Evolutionary conservation across 1,140 invertebrate genomes (phyloP), one percentile per base, ranked within the genome.

Genomic region (Colletes latitarsis): DNA sequence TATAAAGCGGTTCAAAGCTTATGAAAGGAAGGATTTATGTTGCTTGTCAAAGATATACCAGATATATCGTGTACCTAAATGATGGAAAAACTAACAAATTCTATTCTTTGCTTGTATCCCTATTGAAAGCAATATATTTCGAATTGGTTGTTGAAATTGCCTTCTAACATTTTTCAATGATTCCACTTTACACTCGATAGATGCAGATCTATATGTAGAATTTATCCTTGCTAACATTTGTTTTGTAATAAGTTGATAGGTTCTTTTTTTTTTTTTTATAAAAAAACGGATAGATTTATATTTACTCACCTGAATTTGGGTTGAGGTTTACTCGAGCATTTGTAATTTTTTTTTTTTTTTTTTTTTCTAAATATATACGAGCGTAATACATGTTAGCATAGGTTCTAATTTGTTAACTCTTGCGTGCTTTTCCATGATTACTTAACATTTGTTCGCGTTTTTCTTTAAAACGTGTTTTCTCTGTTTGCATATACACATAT

Each of bases 271-370:
- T 30, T 84, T 77, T 53, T 46, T 46, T 46, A 8, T 46, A 46
- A 89, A 89, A 89, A 86, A 90, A 92, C 88, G 83, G 85, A 91
- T 89, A 91, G 83, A 91, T 91, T 91, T 85, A 87, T 91, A 88
- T 88, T 92, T 92, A 92, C 91, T 92, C 91, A 92, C 91, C 91
- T 92, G 90, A 88, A 75, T 82, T 88, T 86, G 86, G 78, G 89
- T 90, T 91, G 91, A 88, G 87, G 90, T 90, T 83, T 91, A 89
- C 90, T 91, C 90, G 91, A 91, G 83, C 89, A 88, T 91, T 91
- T 90, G 82, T 86, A 30, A n/a, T n/a, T 30, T 30, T 30, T 30
- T 30, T 30, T 30, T 30, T 30, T 30, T 30, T 30, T 30, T 30
- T 0, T 30, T 30, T 30, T 69, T 85, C 86, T 82, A 81, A 84